Evolutionary conservation across 2,888 invertebrate species (phyloP), one percentile per base, ranked within the genome.

Genomic region (Cheilosia vernalis): DNA sequence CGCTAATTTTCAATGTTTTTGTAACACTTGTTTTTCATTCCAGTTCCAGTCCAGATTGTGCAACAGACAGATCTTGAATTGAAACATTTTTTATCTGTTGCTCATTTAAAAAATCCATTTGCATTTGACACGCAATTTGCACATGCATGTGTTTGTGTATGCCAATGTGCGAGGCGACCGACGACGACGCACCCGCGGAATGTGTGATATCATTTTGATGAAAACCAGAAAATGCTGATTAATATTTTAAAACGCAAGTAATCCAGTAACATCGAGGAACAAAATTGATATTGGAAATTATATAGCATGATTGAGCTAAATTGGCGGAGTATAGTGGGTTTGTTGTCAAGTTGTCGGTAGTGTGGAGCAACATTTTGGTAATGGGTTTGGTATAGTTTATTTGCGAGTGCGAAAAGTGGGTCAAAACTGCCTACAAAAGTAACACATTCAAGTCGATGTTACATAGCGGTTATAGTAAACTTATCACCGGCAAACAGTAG

Each of bases 211-310:
- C 64, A 53, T 37, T 69, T 56, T 42, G 69, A 58, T 70, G 42
- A 53, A 76, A 82, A 83, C 82, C 64, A 61, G 70, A 72, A 82
- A 77, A 66, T 51, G 78, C 70, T 77, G 82, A 82, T 70, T 66
- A 82, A 70, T 77, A 77, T 70, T 82, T 81, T 51, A 13, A 27
- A 63, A 51, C 21, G 37, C 13, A 30, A 53, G 27, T 27, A 42
- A 63, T 10, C 42, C 19, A 15, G 44, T 70, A 60, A 66, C 77
- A 77, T 64, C 58, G 64, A 60, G 66, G 55, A 67, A 60, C 37
- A 47, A 61, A 77, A 77, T 58, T 76, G 56, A 64, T 82, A 77
- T 76, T 81, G 76, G 53, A 64, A 82, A 10, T 66, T 30, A 51
- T 51, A 37, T 4, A 13, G 33, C 19, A 42, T 24, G 17, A 58